Evolutionary conservation across 2,888 invertebrate species (phyloP), one percentile per base, ranked within the genome.

Genomic region (Dioctria rufipes): DNA sequence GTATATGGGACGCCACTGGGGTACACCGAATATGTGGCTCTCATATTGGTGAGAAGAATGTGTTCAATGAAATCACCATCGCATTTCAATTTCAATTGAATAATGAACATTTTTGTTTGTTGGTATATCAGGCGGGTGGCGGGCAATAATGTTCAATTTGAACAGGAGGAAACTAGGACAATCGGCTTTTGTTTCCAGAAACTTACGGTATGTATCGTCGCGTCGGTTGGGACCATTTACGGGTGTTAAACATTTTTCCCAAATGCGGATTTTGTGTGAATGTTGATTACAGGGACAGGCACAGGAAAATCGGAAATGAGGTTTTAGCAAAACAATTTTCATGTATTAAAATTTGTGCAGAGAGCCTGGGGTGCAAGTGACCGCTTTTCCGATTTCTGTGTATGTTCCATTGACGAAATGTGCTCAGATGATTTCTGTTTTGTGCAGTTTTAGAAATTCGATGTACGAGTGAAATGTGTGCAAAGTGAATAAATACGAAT

Each of bases 261-360:
- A 51, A 60, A 73, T 43, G 39, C 73, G 73, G 60, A 73, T 73
- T 46, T 46, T 73, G 73, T 58, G 13, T 73, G 42, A 39, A 73
- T 58, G 73, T 60, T 73, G 73, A 73, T 73, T 73, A 58, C 60
- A 42, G 8, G 43, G 58, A 73, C 13, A 58, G 58, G 58, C 58
- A 58, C 60, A 42, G 8, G 43, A 58, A 73, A 5, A 42, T 58
- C 73, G 73, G 73, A 73, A 73, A 73, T 73, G 73, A 73, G 60
- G 60, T 73, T 71, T 73, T 73, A 58, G 73, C 43, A 73, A 73
- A 25, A 58, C 73, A 73, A 73, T 73, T 73, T 73, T 73, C 73
- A 60, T 73, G 73, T 73, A 73, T 73, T 73, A 73, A 73, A 73
- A 73, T 73, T 60, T 39, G 42, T 39, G 40, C 8, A 11, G 61